Percentiles rank a stretch among this genome's conserved stretches.
Conservation (phyloP, 2,888 invertebrate species). For the Nymphalis urticae region DNA sequence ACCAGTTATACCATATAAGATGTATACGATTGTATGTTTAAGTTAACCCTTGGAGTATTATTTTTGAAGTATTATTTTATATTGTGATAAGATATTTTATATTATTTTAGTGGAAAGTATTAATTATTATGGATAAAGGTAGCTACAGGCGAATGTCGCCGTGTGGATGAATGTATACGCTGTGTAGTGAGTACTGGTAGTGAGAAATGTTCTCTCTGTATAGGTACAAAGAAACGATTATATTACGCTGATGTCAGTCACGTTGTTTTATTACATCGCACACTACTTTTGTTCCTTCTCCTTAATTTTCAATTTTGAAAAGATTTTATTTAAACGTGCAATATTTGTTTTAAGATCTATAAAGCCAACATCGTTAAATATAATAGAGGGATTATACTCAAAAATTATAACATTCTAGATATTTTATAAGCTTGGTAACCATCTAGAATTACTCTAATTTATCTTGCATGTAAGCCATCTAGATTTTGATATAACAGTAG, state of each 20-base stretch:
- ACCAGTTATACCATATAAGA: constrained; percentile 60
- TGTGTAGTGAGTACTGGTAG: constrained; percentile 73
- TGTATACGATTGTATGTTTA: constrained; percentile 70
- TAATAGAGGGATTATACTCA: background rate
- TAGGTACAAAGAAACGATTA: constrained; percentile 79
- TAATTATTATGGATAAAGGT: constrained; percentile 63
- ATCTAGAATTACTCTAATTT: constrained; percentile 56
- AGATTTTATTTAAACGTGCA: too few relatives aligned
- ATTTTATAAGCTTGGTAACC: constrained; percentile 47
- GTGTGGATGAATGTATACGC: constrained; percentile 67
- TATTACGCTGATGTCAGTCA: constrained; percentile 69
- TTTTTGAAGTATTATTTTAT: constrained; percentile 77
- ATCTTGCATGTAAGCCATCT: constrained; percentile 55
- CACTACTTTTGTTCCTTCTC: constrained; percentile 5
- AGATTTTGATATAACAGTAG: constrained; percentile 52
- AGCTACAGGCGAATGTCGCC: constrained; percentile 69
- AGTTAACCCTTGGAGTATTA: constrained; percentile 77
- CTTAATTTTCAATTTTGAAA: background rate
- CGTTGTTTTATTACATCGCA: constrained; percentile 47
- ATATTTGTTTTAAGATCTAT: too few relatives aligned
- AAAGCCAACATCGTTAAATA: too few relatives aligned
- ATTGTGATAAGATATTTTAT: constrained; percentile 78
- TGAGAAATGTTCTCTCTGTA: constrained; percentile 65
- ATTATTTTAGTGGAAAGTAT: constrained; percentile 74
- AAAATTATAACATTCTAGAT: background rate